Evolutionary conservation across 2,113 vertebrate species (phyloP).

Genomic region (Pithys albifrons): DNA sequence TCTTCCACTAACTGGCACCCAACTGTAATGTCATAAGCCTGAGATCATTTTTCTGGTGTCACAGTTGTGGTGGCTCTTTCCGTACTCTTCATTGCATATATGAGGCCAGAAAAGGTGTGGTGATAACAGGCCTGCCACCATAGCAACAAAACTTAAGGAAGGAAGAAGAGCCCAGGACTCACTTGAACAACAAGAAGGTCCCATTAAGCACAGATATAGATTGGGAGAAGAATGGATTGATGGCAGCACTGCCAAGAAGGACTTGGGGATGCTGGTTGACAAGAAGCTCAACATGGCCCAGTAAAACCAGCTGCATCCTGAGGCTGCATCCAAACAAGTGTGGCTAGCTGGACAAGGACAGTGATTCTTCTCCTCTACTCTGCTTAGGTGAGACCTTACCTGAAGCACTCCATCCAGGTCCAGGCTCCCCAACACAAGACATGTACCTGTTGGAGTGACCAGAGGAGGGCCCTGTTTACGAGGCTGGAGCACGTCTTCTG

Average conservation of each 20-base stretch:
- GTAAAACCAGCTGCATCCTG: not conserved
- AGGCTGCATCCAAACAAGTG: not conserved
- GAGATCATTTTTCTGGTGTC: not conserved
- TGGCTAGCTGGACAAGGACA: not conserved
- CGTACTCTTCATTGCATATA: not conserved
- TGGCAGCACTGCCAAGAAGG: not conserved
- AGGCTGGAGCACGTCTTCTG: not conserved
- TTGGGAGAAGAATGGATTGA: not conserved
- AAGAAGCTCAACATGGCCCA: not conserved
- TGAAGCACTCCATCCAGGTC: not conserved
- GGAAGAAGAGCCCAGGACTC: not conserved
- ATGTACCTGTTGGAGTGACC: not conserved
- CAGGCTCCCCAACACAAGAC: accelerated
- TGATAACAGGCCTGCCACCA: not conserved
- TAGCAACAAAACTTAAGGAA: not conserved
- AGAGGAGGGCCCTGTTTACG: not conserved
- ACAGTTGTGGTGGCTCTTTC: not conserved
- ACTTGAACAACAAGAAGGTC: not conserved
- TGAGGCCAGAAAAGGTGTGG: not conserved
- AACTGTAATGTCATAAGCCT: not conserved
- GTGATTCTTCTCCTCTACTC: not conserved
- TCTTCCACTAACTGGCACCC: not conserved
- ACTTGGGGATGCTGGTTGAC: not conserved
- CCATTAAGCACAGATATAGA: not conserved
- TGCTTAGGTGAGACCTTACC: not conserved